A percentile compares a stretch with the other conserved stretches of the same genome.
These are phyloP conservation scores for Rhodophaea formosa DNA, from an alignment of 2,888 invertebrate species.

Conservation along the genomic window DNA sequence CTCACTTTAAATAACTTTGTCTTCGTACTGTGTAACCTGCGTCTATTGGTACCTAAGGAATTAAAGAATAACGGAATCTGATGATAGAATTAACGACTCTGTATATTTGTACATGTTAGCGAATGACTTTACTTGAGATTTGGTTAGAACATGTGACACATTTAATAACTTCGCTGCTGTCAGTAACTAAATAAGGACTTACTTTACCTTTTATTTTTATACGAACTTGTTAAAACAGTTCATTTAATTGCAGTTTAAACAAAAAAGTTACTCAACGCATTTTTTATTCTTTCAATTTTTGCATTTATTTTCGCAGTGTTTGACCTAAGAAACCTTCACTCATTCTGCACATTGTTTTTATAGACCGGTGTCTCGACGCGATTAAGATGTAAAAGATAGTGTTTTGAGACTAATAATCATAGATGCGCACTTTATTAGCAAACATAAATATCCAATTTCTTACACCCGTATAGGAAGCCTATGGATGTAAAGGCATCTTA, in stretches of 20 bases:
- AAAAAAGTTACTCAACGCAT: neutral
- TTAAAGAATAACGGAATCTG: constrained; percentile 11
- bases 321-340: too few species aligned
- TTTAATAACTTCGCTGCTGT: too few species aligned
- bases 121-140: neutral
- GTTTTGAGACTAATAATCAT: too few species aligned
- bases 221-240: neutral
- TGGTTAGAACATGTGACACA: neutral
- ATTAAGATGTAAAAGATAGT: too few species aligned
- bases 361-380: too few species aligned
- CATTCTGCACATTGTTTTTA: too few species aligned
- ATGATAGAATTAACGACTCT: neutral
- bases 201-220: too few species aligned
- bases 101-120: neutral
- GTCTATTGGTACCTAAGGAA: neutral
- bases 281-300: neutral
- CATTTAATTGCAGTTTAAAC: neutral
- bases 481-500: too few species aligned
- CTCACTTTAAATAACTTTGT: neutral
- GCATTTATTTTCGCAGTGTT: neutral
- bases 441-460: too few species aligned
- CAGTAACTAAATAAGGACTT: too few species aligned
- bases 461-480: too few species aligned
- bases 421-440: too few species aligned
- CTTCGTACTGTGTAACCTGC: neutral